These are phyloP conservation scores for Trachymyrmex septentrionalis DNA, from an alignment of 1,140 invertebrate species.

Conservation along the genomic window DNA sequence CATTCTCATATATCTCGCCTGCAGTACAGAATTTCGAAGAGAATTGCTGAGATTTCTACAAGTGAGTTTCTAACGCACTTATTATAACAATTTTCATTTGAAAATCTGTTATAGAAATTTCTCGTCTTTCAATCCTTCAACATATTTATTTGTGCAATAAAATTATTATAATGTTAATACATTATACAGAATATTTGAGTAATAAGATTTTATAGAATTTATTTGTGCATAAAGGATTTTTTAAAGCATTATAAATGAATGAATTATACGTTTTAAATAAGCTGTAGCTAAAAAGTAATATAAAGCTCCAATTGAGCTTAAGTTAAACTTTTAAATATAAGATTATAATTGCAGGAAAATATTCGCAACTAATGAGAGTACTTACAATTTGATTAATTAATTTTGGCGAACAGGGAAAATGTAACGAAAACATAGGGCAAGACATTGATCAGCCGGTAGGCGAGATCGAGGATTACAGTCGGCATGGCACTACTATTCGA, in stretches of 20 bases:
- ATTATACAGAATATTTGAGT: no score
- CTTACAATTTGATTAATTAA: slow-evolving; percentile 13
- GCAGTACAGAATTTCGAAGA: slow-evolving; percentile 64
- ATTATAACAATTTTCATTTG: neutral
- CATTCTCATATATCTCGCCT: slow-evolving; percentile 63
- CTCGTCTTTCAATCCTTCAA: no score
- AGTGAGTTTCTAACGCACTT: slow-evolving; percentile 23
- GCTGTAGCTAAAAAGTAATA: neutral
- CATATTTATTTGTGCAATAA: no score
- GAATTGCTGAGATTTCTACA: slow-evolving; percentile 56
- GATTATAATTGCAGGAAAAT: neutral
- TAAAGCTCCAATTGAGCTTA: neutral
- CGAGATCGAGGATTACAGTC: slow-evolving; percentile 68
- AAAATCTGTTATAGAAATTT: neutral
- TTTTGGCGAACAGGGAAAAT: slow-evolving; percentile 51
- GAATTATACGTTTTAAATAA: slow-evolving; percentile 11
- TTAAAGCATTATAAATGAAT: slow-evolving; percentile 2
- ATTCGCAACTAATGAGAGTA: neutral
- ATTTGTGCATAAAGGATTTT: no score
- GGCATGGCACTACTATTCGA: slow-evolving; percentile 69
- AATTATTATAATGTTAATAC: no score
- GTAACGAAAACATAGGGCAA: slow-evolving; percentile 38
- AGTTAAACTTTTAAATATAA: neutral
- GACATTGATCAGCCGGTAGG: slow-evolving; percentile 64
- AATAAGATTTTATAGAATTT: no score